These are phyloP conservation scores for Pimephales promelas DNA, from an alignment of 2,113 vertebrate genomes.

Conservation along the genomic window DNA sequence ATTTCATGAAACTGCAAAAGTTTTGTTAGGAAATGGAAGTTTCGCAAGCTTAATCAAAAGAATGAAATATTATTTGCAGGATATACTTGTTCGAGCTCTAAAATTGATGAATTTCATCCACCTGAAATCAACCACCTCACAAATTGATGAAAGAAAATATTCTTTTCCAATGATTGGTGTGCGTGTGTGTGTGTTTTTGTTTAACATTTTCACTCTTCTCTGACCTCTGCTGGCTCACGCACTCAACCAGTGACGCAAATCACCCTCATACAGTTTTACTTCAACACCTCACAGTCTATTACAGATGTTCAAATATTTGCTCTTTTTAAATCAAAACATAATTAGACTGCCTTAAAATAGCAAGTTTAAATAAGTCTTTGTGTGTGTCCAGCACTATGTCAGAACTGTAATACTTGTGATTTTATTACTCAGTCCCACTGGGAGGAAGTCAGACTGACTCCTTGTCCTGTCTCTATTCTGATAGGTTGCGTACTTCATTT, in stretches of 20 bases:
- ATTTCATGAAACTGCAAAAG: too few species aligned
- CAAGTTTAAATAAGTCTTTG: background rate
- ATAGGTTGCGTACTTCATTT: constrained; percentile 36
- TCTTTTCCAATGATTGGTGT: constrained; percentile 19
- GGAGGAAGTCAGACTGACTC: constrained; percentile 50
- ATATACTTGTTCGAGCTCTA: background rate
- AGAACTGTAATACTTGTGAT: constrained; percentile 1
- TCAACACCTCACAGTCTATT: constrained; percentile 11
- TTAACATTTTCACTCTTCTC: constrained; percentile 21
- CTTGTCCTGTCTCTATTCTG: constrained; percentile 50
- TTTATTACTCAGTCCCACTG: constrained; percentile 1
- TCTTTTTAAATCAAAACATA: constrained; percentile 7
- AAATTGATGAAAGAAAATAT: background rate
- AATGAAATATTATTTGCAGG: background rate
- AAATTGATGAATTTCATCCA: background rate
- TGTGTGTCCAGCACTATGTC: background rate
- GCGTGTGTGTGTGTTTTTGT: constrained; percentile 24
- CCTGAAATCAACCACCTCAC: background rate
- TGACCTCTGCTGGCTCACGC: background rate
- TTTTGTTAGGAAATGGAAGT: too few species aligned
- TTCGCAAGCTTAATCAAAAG: too few species aligned
- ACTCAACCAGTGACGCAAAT: constrained; percentile 15
- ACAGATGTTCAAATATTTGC: constrained; percentile 1
- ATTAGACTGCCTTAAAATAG: background rate
- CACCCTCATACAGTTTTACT: background rate